phyloP scores from a whole-genome alignment of 37 sponge, comb jelly and placozoan species.

The Dysidea cf. avara region DNA sequence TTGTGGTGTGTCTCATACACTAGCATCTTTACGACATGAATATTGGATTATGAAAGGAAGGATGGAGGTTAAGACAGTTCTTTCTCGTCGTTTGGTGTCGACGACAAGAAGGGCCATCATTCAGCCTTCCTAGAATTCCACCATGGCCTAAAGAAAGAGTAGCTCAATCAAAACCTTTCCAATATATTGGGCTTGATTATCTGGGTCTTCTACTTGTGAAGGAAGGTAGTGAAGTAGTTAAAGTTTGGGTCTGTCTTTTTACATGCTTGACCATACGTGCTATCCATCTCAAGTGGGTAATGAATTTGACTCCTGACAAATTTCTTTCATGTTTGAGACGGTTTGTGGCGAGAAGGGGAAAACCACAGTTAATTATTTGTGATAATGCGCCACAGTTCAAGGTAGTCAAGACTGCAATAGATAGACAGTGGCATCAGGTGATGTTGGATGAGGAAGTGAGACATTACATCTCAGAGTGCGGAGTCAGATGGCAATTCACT shows the following conservation, averaged over 20 bases:
- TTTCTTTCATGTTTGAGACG: slow-evolving; percentile 31
- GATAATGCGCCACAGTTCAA: slow-evolving; percentile 53
- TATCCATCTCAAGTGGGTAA: slow-evolving; percentile 34
- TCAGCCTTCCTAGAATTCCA: no score
- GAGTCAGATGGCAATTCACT: no score
- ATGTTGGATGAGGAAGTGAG: no score
- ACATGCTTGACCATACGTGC: slow-evolving; percentile 23
- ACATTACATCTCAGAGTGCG: no score
- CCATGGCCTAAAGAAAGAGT: slow-evolving; percentile 28
- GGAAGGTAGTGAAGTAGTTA: slow-evolving; percentile 27
- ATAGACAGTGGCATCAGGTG: no score
- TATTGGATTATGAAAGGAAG: no score
- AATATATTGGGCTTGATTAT: slow-evolving; percentile 36
- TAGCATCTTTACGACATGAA: no score
- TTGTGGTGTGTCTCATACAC: no score
- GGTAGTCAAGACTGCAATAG: no score
- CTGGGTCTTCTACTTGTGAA: slow-evolving; percentile 30
- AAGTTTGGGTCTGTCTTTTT: slow-evolving; percentile 35
- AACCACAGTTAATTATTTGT: slow-evolving; percentile 25
- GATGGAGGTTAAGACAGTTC: no score
- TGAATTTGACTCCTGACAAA: slow-evolving; percentile 26
- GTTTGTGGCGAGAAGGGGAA: slow-evolving; percentile 31
- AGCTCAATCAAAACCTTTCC: slow-evolving; percentile 21
- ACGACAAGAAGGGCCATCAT: no score
- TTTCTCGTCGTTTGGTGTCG: no score